Conservation (phyloP, 2,888 invertebrate genomes). For the Mesopsocus fuscifrons region DNA sequence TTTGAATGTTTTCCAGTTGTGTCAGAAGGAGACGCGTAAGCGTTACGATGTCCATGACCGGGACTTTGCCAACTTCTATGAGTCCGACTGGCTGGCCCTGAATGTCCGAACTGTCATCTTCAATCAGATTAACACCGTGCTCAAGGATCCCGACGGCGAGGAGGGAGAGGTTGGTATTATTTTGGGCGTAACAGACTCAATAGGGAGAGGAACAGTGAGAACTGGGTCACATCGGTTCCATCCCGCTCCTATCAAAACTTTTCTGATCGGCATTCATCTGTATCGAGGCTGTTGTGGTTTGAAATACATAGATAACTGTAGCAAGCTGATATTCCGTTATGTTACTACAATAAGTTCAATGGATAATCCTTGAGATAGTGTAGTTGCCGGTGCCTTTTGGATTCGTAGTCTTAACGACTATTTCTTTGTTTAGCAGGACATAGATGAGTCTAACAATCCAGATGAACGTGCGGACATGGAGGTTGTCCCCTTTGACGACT, state of each 20-base stretch:
- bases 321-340: no score
- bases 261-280: no score
- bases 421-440: no score
- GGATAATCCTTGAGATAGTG: no score
- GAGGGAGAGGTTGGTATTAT: neutral
- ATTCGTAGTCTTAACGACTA: no score
- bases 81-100: constrained; percentile 50
- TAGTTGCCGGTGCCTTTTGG: no score
- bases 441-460: neutral
- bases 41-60: constrained; percentile 29
- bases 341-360: no score
- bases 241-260: no score
- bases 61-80: constrained; percentile 45
- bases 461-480: neutral
- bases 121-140: constrained; percentile 14
- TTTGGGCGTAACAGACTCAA: constrained; percentile 27
- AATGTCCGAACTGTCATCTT: constrained; percentile 51
- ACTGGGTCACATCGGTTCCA: no score
- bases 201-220: constrained; percentile 37
- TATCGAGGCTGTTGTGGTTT: no score
- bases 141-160: neutral
- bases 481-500: constrained; percentile 2
- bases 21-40: constrained; percentile 26
- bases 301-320: no score
- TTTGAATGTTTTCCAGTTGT: constrained; percentile 29